Conservation (phyloP, 2,888 invertebrate genomes). For the Tachina fera region DNA sequence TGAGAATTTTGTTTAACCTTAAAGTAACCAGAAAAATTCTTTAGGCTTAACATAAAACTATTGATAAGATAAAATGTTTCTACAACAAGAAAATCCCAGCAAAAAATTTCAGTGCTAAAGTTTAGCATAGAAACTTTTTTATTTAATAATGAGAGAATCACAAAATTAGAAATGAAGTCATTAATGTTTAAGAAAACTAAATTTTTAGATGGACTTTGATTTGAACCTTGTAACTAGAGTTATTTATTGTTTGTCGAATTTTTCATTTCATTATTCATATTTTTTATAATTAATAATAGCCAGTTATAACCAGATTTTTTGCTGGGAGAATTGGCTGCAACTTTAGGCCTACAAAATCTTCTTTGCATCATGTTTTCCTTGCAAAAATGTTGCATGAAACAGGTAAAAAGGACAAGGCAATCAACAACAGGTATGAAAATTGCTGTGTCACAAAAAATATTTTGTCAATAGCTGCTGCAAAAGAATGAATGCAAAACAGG, state of each 20-base stretch:
- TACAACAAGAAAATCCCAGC: constrained; percentile 41
- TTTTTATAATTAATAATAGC: not conserved
- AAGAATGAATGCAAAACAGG: constrained; percentile 35
- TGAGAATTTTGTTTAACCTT: constrained; percentile 18
- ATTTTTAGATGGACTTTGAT: too few species aligned
- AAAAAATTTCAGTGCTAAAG: not conserved
- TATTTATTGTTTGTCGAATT: too few species aligned
- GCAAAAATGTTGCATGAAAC: constrained; percentile 20
- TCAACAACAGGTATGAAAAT: constrained; percentile 58
- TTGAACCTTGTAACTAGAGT: too few species aligned
- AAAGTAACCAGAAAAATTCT: too few species aligned
- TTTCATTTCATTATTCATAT: too few species aligned
- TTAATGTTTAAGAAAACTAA: too few species aligned
- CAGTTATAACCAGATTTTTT: not conserved
- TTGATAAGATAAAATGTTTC: constrained; percentile 59
- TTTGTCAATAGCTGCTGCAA: constrained; percentile 33
- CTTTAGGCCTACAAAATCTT: constrained; percentile 16
- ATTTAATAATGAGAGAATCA: too few species aligned
- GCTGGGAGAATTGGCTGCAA: constrained; percentile 46
- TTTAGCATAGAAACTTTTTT: too few species aligned
- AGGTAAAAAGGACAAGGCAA: constrained; percentile 44
- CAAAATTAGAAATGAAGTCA: too few species aligned
- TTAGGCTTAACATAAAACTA: not conserved
- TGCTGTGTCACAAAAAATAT: constrained; percentile 42
- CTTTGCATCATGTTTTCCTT: constrained; percentile 17